phyloP scores from a whole-genome alignment of 2,113 vertebrate genomes.

The Phalacrocorax aristotelis region DNA sequence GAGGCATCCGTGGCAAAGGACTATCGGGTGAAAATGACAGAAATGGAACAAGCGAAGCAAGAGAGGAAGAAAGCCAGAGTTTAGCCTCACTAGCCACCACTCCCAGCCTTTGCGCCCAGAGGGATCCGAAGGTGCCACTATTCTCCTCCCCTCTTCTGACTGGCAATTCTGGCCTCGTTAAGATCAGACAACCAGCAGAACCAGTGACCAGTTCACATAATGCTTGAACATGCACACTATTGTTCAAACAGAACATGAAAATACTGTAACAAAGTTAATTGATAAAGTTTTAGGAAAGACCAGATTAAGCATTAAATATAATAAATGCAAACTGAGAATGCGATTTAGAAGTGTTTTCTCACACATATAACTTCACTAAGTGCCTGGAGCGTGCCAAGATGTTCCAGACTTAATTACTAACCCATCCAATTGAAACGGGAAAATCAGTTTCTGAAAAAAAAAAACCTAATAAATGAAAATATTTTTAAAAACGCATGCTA shows the following conservation, averaged over 20 bases:
- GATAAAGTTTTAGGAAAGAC: neutral
- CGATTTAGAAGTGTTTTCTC: neutral
- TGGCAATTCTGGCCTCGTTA: neutral
- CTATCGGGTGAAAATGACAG: neutral
- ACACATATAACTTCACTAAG: neutral
- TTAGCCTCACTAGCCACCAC: neutral
- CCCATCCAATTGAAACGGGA: neutral
- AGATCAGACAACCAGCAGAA: neutral
- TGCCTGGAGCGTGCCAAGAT: neutral
- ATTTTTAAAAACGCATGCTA: neutral
- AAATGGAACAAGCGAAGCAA: neutral
- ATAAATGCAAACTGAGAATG: neutral
- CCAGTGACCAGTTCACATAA: neutral
- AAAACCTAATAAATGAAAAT: accelerated
- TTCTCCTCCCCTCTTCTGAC: neutral
- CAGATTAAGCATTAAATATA: neutral
- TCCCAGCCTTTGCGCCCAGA: neutral
- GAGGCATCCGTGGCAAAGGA: neutral
- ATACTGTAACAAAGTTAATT: neutral
- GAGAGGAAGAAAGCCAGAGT: neutral
- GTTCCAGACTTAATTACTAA: neutral
- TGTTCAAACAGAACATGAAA: neutral
- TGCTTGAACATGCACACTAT: neutral
- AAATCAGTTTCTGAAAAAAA: neutral
- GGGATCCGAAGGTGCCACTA: neutral